Base-by-base conservation (phyloP, 1,140 invertebrate species). In the Metaphire vulgaris region DNA sequence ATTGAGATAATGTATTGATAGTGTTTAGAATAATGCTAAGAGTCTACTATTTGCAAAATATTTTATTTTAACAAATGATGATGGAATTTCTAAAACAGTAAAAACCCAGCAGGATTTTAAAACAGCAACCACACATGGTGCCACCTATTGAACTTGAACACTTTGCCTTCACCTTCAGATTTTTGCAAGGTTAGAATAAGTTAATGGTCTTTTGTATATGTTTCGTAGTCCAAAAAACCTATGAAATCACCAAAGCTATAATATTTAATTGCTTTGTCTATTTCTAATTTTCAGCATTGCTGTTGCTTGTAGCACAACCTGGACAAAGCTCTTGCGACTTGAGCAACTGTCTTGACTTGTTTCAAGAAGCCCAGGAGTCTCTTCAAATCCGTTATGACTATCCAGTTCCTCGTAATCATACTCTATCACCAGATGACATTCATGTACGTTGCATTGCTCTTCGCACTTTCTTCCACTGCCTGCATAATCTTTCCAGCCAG, bases 401-500 rank as follows among this genome's bases (percentile, higher is more conserved):
- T 33, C 69, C 69, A 14, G 30, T 71, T 31, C 30, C 69, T 29
- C 30, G 29, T 21, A 28, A 71, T 30, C 69, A 71, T 14, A 71
- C 30, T 33, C 69, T 71, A n/a, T 31, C 69, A 0, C 76, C 76
- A n/a, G 1, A 31, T 26, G 64, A 30, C 34, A 33, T 30, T 16
- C 41, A 33, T n/a, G 30, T 29, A 33, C 76, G 33, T 16, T 77
- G 76, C 66, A 34, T 68, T 26, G 32, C 72, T 15, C 34, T 67
- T 30, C 71, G 76, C 15, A 77, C 76, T 56, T 77, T 74, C 66
- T 77, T 28, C 68, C 65, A 41, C 29, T 77, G 76, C 76, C 30
- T 77, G 65, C 33, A 32, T 26, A 77, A 74, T 64, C 26, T 33
- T 33, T 65, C 33, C 26, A 30, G 56, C n/a, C 33, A 26, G 28